Conservation (phyloP, 1,140 invertebrate genomes). For the Atta cephalotes region DNA sequence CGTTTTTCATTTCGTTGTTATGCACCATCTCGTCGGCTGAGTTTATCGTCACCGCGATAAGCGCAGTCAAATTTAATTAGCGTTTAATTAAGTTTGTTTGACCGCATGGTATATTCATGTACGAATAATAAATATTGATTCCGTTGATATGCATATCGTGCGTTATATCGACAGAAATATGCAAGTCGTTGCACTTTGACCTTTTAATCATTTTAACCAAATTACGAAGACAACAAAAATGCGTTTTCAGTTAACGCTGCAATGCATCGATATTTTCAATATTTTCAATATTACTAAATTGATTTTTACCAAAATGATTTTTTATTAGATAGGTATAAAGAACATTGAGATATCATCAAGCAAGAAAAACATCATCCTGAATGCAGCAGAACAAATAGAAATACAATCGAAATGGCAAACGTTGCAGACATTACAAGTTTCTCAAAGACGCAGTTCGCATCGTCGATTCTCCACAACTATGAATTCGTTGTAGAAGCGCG, state of each 20-base stretch:
- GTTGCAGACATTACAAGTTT: slow-evolving; percentile 43
- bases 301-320: slow-evolving; percentile 5
- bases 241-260: not conserved
- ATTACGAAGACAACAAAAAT: not conserved
- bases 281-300: not conserved
- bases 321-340: not conserved
- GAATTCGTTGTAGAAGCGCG: slow-evolving; percentile 23
- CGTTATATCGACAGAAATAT: not conserved
- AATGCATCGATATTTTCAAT: not conserved
- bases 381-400: not conserved
- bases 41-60: slow-evolving; percentile 31
- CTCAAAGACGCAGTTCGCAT: slow-evolving; percentile 47
- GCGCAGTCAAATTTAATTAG: slow-evolving; percentile 50
- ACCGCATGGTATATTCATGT: not conserved
- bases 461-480: slow-evolving; percentile 33
- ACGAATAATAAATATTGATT: slow-evolving; percentile 41
- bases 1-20: slow-evolving; percentile 26
- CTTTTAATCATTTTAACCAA: slow-evolving; percentile 1
- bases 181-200: not conserved
- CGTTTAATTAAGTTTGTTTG: slow-evolving; percentile 48
- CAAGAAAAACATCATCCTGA: slow-evolving; percentile 1
- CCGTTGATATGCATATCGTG: not conserved
- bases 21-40: not conserved
- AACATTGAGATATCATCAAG: not conserved
- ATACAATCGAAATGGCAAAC: slow-evolving; percentile 45